These are phyloP conservation scores for Cordilura impudica DNA, from an alignment of 2,888 invertebrate genomes.

Conservation along the genomic window DNA sequence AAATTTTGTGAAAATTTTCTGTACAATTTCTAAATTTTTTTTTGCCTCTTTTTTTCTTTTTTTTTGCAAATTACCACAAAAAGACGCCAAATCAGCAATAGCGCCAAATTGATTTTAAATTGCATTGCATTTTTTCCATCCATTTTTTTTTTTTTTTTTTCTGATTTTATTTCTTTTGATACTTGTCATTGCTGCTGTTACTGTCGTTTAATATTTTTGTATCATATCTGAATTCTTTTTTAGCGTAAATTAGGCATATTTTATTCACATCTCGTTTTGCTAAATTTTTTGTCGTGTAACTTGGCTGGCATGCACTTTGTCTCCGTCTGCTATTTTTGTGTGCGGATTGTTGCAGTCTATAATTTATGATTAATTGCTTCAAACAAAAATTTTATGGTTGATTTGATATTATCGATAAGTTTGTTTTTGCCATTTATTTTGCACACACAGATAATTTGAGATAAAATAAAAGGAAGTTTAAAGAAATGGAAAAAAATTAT, in stretches of 20 bases:
- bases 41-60: slow-evolving; percentile 9
- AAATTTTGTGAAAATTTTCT: slow-evolving; percentile 32
- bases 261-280: slow-evolving; percentile 60
- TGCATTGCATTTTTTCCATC: slow-evolving; percentile 42
- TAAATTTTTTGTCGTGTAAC: background rate
- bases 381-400: slow-evolving; percentile 55
- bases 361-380: slow-evolving; percentile 61
- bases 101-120: slow-evolving; percentile 64
- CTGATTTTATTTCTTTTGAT: slow-evolving; percentile 43
- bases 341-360: slow-evolving; percentile 43
- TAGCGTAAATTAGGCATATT: slow-evolving; percentile 61
- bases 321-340: slow-evolving; percentile 5
- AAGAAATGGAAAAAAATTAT: slow-evolving; percentile 30
- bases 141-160: background rate
- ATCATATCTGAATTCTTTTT: background rate
- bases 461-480: slow-evolving; percentile 22
- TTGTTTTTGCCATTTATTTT: background rate
- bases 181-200: slow-evolving; percentile 29
- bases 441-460: slow-evolving; percentile 16
- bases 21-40: slow-evolving; percentile 34
- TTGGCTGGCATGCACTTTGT: slow-evolving; percentile 24
- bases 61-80: slow-evolving; percentile 57
- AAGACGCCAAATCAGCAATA: slow-evolving; percentile 64
- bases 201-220: slow-evolving; percentile 3
- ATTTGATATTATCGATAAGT: slow-evolving; percentile 57